Base-by-base conservation (phyloP, 2,113 vertebrate species). In the Hyperopisus bebe region DNA sequence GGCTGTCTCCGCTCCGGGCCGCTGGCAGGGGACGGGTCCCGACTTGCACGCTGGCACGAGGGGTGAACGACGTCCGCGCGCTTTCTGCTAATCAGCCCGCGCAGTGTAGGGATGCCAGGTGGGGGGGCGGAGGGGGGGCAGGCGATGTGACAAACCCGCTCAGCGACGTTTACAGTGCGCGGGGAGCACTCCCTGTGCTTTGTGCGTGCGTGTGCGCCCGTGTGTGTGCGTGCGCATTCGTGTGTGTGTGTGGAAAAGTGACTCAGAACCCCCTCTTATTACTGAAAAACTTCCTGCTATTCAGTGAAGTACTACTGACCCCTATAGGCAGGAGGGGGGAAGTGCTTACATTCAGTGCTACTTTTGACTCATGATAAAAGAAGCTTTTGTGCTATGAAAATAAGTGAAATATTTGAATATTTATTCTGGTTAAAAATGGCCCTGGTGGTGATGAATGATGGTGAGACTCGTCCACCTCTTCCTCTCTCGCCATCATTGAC, bases 271-370 rank as follows among this genome's bases (percentile, higher is more conserved):
- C 53, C 51, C 70, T 93, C 90, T 66, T 92, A 92, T 94, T 94
- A 95, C 92, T 92, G 88, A 94, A 94, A 96, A 95, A 95, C 95
- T 94, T 93, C 94, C 93, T 92, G 91, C 95, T 94, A 93, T 97
- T 97, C 92, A 94, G 96, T 95, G 97, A 97, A 95, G 96, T 96
- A 96, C 96, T 96, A 99, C 95, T 98, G 98, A 99, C 98, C 98
- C 98, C 98, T 99, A 98, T 97, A 97, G 98, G 97, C 96, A 95
- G 96, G 93, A 91, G 89, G 91, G 90, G 91, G 91, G 91, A 86
- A 88, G 27, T 21, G 17, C 46, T 13, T 39, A 35, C 9, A 84
- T 82, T 88, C 24, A 53, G 87, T 48, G n/a, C 10, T 15, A 87
- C 53, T 86, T 86, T 86, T n/a, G n/a, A 46, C 21, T 46, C 42